A percentile compares a stretch with the other conserved stretches of the same genome.
Conservation (phyloP, 2,888 invertebrate species). For the Keiferia lycopersicella region DNA sequence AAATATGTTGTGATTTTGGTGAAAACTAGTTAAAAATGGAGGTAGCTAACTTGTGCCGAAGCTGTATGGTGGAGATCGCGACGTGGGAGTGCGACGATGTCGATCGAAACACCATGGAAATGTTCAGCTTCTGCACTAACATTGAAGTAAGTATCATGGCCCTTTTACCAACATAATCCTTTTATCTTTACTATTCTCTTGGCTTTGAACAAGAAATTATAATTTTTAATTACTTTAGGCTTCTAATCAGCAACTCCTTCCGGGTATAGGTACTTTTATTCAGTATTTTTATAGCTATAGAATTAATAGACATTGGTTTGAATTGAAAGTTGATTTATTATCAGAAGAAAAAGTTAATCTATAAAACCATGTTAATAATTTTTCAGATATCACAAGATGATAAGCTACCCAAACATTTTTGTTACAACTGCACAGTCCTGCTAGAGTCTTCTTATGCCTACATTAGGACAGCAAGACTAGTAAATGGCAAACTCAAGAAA, state of each 20-base stretch:
- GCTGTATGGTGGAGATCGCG: slow-evolving; percentile 23
- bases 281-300: background rate
- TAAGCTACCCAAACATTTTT: slow-evolving; percentile 21
- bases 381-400: slow-evolving; percentile 22
- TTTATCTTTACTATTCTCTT: background rate
- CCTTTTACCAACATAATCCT: background rate
- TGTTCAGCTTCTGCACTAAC: slow-evolving; percentile 26
- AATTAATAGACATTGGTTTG: too few species aligned
- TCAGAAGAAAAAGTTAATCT: background rate
- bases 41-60: slow-evolving; percentile 20
- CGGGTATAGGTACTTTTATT: background rate
- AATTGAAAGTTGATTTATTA: background rate
- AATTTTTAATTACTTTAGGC: background rate
- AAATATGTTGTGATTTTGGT: slow-evolving; percentile 6
- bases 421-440: slow-evolving; percentile 14
- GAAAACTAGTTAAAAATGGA: slow-evolving; percentile 12
- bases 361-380: background rate
- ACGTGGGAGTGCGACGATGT: slow-evolving; percentile 13
- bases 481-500: slow-evolving; percentile 19
- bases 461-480: slow-evolving; percentile 13
- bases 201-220: background rate
- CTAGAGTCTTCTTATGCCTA: slow-evolving; percentile 19
- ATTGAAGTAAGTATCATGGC: slow-evolving; percentile 18
- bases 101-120: slow-evolving; percentile 17
- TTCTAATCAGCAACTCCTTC: background rate